These are phyloP conservation scores for Calephelis nemesis DNA, from an alignment of 1,140 invertebrate species.

Conservation along the genomic window DNA sequence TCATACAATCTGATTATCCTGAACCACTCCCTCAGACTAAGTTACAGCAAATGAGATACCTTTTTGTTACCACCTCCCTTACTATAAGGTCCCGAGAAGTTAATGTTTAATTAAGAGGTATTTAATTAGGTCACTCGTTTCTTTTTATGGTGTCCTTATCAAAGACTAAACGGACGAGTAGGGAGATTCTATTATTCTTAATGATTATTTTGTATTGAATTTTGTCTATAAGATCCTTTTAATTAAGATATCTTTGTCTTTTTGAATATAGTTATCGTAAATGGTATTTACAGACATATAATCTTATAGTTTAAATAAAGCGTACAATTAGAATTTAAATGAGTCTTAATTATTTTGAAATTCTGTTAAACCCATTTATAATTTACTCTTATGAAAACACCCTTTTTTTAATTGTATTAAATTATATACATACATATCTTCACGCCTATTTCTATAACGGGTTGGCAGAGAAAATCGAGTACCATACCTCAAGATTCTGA, in stretches of 20 bases:
- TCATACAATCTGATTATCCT: neutral
- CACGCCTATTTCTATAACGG: too few relatives aligned
- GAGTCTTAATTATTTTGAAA: too few relatives aligned
- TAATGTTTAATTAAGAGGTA: conserved; percentile 34
- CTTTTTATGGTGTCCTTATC: conserved; percentile 36
- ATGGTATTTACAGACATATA: neutral
- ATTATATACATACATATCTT: too few relatives aligned
- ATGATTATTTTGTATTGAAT: conserved; percentile 40
- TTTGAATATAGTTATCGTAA: neutral
- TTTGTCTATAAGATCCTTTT: conserved; percentile 31
- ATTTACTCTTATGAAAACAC: too few relatives aligned
- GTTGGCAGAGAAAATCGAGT: too few relatives aligned
- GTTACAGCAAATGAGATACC: conserved; percentile 15
- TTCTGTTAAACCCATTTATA: too few relatives aligned
- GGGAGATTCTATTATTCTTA: conserved; percentile 32
- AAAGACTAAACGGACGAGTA: conserved; percentile 27
- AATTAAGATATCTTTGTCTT: conserved; percentile 26
- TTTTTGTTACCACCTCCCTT: conserved; percentile 16
- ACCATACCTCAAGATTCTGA: too few relatives aligned
- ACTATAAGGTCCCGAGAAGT: conserved; percentile 25
- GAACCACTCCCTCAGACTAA: conserved; percentile 1
- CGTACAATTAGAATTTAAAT: too few relatives aligned
- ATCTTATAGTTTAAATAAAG: neutral
- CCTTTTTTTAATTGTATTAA: too few relatives aligned
- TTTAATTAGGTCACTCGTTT: conserved; percentile 35